Evolutionary conservation across 2,797 vertebrate genomes (phyloP), one percentile per base, ranked within the genome.

Genomic region (Acrocephalus scirpaceus): DNA sequence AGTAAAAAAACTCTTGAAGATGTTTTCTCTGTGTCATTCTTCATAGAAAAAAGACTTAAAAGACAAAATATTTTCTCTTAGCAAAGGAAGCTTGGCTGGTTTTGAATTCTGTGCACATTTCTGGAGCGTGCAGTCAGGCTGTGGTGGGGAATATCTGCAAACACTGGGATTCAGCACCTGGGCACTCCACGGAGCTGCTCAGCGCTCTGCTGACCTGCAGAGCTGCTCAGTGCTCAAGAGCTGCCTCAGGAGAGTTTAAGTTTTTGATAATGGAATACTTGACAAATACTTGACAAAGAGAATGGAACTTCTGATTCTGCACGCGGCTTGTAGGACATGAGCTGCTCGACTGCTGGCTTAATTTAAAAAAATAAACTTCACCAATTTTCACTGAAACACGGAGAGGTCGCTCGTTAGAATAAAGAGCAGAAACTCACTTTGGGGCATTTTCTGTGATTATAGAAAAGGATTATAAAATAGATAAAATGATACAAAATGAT

Each of bases 401-500:
- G 53, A 40, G n/a, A 29, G 47, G 42, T 75, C 11, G 7, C 32
- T 38, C 1, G 2, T 64, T 56, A 13, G 16, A 14, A 48, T 18
- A 77, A 83, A 51, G 13, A 42, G 44, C 42, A 36, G 22, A 57
- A 89, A n/a, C 29, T 4, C 3, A 5, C 7, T 22, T 65, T 34
- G 29, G 40, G 21, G 13, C 6, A 8, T 11, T 61, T 89, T 70
- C 53, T 9, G 8, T 32, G 30, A 15, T 42, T 25, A 5, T 25
- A 25, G 16, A 11, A 47, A 64, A 56, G 11, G 0, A 16, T 72
- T 27, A 45, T n/a, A 45, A 27, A 53, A 38, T 9, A 27, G 1
- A 21, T 11, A 16, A 51, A 61, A 70, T 60, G 0, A 13, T 30
- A 36, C 4, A 9, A 40, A 40, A 73, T 40, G 0, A 11, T 50